Base-by-base conservation (phyloP, 1,140 invertebrate genomes). In the Trypoxylus dichotomus region DNA sequence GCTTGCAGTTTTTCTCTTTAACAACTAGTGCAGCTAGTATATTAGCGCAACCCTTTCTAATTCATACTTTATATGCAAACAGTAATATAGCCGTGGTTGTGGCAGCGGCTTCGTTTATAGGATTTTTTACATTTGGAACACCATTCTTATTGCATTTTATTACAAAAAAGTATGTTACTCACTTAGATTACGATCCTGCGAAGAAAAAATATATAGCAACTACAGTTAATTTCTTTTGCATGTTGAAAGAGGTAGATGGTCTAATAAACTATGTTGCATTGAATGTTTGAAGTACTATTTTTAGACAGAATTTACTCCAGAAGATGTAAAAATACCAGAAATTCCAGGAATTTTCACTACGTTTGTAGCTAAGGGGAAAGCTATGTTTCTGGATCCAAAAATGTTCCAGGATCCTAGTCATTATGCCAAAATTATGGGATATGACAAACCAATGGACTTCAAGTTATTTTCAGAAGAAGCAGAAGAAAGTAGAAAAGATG, bases 391-490 rank as follows among this genome's bases (percentile, higher is more conserved):
- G 13, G 94, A 95, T 84, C 88, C 91, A 0, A 85, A 87, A 1
- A 83, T 88, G 15, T 97, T 97, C 81, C 85, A 88, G 7, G 89
- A 94, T 80, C 87, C 90, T 0, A 83, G 90, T 76, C 92, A 96
- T 85, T 97, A 95, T 87, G 91, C 90, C 42, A 92, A 91, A 82
- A 91, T 98, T 60, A 95, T 98, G 93, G 95, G 95, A 1, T 97
- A 93, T 85, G 95, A 98, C 83, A 95, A 96, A 85, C 96, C 95
- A 7, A 87, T 97, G 43, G 93, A 97, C 86, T 93, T 95, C 76
- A 92, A 93, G 86, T 81, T 93, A n/a, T 85, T 29, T 68, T 68
- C 60, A 10, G 8, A 68, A 27, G 27, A 68, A 58, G 47, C 15
- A 8, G 21, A 58, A 21, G 47, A 58, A 5, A 37, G 3, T 37